Evolutionary conservation across 1,140 invertebrate genomes (phyloP), one percentile per base, ranked within the genome.

Genomic region (Telenomus remus): DNA sequence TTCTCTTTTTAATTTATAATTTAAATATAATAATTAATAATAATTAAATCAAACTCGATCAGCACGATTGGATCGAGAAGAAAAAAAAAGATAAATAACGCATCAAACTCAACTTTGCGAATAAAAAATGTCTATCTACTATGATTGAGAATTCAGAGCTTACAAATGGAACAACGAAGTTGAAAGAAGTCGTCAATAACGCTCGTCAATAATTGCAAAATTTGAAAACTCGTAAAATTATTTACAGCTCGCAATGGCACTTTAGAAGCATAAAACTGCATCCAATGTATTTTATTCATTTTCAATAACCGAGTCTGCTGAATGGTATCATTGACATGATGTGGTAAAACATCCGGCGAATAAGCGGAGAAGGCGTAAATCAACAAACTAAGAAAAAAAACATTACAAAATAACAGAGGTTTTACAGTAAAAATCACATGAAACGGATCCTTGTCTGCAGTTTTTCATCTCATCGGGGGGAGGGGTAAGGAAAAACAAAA

Each of bases 211-310:
- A 63, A 46, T 68, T 74, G 61, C 69, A 56, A 75, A 47, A 48
- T 75, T 63, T 47, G 59, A 69, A 74, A 44, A 68, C 57, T 68
- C 64, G 35, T 75, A 75, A 75, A 75, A 75, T 75, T 75, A 75
- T 75, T 56, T 75, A 75, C 71, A 75, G 64, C 71, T 75, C 64
- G 50, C 71, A 66, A 68, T 74, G 71, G 71, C 70, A 73, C 70
- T 73, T 72, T 73, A 73, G 70, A 73, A 73, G 70, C 70, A 73
- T 73, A 73, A 73, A 73, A 73, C 70, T 73, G 70, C 70, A 73
- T 73, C 70, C 43, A 73, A 64, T 65, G 44, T 73, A 73, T 73
- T n/a, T 54, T 11, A 11, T 57, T 64, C 54, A 73, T 73, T 65
- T n/a, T 73, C 61, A 65, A 73, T 55, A 46, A 27, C 6, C 19